Conservation (phyloP, 2,888 invertebrate genomes). For the Apomyelois bistriatella region DNA sequence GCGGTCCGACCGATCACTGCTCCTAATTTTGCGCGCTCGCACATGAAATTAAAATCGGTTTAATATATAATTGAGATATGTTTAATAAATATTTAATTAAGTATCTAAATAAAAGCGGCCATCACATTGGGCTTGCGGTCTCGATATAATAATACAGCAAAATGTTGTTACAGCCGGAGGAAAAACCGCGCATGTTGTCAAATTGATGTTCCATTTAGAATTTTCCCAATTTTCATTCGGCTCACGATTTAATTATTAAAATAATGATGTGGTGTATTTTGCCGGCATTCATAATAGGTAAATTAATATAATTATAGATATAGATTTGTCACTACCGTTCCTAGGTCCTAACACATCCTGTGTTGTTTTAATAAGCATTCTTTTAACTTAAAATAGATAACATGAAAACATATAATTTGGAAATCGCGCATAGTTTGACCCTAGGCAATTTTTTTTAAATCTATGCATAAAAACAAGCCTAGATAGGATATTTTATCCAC, state of each 20-base stretch:
- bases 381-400: too few species aligned
- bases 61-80: conserved; percentile 76
- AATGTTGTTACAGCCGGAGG: conserved; percentile 38
- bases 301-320: too few species aligned
- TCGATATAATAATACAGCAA: conserved; percentile 52
- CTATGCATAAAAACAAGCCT: too few species aligned
- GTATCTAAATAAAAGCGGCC: conserved; percentile 75
- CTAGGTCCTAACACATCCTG: too few species aligned
- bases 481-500: too few species aligned
- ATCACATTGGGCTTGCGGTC: conserved; percentile 50
- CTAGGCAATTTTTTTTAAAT: too few species aligned
- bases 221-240: conserved; percentile 9
- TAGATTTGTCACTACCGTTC: too few species aligned
- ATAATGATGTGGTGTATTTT: not conserved
- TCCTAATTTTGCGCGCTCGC: conserved; percentile 75
- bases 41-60: conserved; percentile 78
- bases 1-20: conserved; percentile 63
- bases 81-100: conserved; percentile 79
- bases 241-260: not conserved
- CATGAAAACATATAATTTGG: too few species aligned
- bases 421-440: too few species aligned
- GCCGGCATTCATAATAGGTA: not conserved
- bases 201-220: conserved; percentile 25
- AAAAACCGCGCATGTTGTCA: conserved; percentile 28
- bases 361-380: too few species aligned